Base-by-base conservation (phyloP, 1,140 invertebrate genomes). In the Psix sp. region DNA sequence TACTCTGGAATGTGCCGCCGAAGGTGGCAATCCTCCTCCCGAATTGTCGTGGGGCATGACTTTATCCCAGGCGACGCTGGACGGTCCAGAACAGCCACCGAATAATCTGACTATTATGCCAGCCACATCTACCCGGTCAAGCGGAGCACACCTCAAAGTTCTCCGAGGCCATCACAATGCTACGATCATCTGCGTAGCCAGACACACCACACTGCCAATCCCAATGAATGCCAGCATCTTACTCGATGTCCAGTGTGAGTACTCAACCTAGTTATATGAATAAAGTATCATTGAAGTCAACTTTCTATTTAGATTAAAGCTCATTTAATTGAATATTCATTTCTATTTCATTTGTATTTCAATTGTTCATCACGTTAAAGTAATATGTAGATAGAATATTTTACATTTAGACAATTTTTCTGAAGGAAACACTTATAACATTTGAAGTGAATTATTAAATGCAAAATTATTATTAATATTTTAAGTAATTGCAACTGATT, bases 191-290 rank as follows among this genome's bases (percentile, higher is more conserved):
- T 95, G 94, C 82, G 89, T 92, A 48, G 92, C 93, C 3, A 88
- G 91, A 67, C 93, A 94, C 84, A 88, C 91, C 21, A 91, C 92
- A 2, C 85, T 94, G 35, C 84, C 90, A 13, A 87, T 88, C 10
- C 88, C 92, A 0, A 88, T 92, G 68, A 92, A 93, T 75, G 92
- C 92, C 45, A 92, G 92, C 11, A 90, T 93, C 1, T 88, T 93
- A 1, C 88, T 94, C 11, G 93, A 94, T 84, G 93, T 94, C 31
- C 92, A 94, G 89, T 94, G 93, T 94, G 87, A 94, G 93, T 93
- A 63, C 21, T 29, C 26, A 29, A 38, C n/a, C n/a, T n/a, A n/a
- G n/a, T n/a, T n/a, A n/a, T n/a, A n/a, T n/a, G n/a, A n/a, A n/a
- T n/a, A n/a, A n/a, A n/a, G n/a, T n/a, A n/a, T n/a, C n/a, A n/a